A percentile compares a stretch with the other conserved stretches of the same genome.
These are phyloP conservation scores for Chionis minor DNA, from an alignment of 2,113 vertebrate species.

Conservation along the genomic window DNA sequence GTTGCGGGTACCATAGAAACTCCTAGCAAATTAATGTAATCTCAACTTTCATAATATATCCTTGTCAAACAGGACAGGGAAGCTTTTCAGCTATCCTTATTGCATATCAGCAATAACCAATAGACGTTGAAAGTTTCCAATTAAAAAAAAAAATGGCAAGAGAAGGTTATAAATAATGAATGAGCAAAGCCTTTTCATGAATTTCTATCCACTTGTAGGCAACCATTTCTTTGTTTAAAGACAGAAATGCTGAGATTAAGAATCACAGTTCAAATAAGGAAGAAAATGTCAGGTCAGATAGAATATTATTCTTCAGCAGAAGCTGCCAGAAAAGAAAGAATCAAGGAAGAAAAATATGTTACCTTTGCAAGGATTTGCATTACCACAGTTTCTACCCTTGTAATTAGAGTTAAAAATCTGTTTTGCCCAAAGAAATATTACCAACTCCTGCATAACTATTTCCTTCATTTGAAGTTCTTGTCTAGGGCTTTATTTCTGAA, in stretches of 20 bases:
- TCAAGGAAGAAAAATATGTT: neutral
- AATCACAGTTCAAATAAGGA: neutral
- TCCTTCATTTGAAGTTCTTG: neutral
- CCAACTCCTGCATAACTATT: neutral
- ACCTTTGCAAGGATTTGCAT: neutral
- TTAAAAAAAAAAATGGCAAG: neutral
- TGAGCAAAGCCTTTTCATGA: neutral
- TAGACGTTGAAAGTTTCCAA: neutral
- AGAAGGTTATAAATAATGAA: slow-evolving; percentile 49
- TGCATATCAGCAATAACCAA: neutral
- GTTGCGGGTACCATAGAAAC: neutral
- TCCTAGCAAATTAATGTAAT: slow-evolving; percentile 6
- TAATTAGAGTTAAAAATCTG: neutral
- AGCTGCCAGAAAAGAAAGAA: neutral
- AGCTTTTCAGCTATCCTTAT: slow-evolving; percentile 24
- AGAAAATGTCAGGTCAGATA: slow-evolving; percentile 51
- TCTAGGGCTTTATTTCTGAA: neutral
- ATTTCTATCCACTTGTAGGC: neutral
- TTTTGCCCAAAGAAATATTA: neutral
- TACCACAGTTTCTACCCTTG: neutral
- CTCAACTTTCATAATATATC: slow-evolving; percentile 12
- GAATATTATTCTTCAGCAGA: slow-evolving; percentile 6
- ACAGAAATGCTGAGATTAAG: slow-evolving; percentile 43
- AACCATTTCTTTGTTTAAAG: slow-evolving; percentile 50
- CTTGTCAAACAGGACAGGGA: neutral